These are phyloP conservation scores for Schlechtendalia chinensis DNA, from an alignment of 1,140 invertebrate species.

Conservation along the genomic window DNA sequence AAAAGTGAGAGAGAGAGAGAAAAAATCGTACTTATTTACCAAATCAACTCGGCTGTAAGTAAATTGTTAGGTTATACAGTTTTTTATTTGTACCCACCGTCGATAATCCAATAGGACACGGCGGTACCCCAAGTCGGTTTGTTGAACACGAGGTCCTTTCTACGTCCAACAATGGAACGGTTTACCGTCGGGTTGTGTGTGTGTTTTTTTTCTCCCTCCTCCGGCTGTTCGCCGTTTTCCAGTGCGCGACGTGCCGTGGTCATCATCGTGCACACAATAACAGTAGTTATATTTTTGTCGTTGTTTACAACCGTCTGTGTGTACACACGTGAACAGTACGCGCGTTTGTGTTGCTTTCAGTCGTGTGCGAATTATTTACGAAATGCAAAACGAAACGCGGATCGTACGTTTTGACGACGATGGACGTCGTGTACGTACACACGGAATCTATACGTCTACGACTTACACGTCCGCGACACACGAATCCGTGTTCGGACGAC, in stretches of 20 bases:
- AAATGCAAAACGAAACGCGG: neutral
- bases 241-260: neutral
- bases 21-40: conserved; percentile 46
- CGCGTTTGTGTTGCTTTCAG: neutral
- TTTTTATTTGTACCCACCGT: conserved; percentile 40
- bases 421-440: no score
- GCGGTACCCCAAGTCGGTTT: conserved; percentile 47
- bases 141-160: conserved; percentile 45
- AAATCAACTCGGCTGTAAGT: conserved; percentile 46
- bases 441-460: no score
- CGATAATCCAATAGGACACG: conserved; percentile 49
- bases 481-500: no score
- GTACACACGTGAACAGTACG: neutral
- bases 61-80: conserved; percentile 25
- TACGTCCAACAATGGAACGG: conserved; percentile 13
- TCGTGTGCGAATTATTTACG: neutral
- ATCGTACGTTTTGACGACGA: neutral
- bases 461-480: no score
- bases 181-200: neutral
- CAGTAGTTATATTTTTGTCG: neutral
- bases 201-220: no score
- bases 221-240: neutral
- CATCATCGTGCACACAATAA: conserved; percentile 9
- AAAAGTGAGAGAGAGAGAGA: neutral
- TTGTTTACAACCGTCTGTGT: neutral